Percentiles rank a stretch among this genome's conserved stretches.
Conservation (phyloP, 2,888 invertebrate genomes). For the Leptinotarsa juncta region DNA sequence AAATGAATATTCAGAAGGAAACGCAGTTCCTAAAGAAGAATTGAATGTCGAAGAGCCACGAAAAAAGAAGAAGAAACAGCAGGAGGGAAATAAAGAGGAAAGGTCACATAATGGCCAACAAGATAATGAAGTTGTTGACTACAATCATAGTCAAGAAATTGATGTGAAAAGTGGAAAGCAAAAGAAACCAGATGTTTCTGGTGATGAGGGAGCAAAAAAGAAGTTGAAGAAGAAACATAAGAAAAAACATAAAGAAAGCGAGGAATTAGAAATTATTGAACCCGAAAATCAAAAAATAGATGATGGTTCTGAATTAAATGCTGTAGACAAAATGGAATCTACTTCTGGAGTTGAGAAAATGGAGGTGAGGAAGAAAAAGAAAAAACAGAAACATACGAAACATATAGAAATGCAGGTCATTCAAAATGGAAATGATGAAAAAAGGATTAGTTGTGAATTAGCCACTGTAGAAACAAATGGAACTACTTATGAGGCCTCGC, state of each 20-base stretch:
- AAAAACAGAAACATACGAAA: neutral
- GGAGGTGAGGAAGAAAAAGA: neutral
- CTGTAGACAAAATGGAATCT: neutral
- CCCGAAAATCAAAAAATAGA: neutral
- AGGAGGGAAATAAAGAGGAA: neutral
- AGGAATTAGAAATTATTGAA: neutral
- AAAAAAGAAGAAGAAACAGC: neutral
- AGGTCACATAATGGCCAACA: neutral
- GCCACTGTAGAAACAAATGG: neutral
- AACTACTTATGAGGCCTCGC: neutral
- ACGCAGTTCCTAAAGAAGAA: neutral
- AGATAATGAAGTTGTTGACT: neutral
- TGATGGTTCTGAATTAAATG: neutral
- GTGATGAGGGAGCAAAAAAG: neutral
- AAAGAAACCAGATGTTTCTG: neutral
- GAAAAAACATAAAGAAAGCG: neutral
- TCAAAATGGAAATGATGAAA: no score
- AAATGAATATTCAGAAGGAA: neutral
- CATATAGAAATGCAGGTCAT: neutral
- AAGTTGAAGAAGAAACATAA: neutral
- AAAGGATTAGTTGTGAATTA: slow-evolving; percentile 2
- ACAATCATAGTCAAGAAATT: neutral
- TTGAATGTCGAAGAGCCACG: neutral
- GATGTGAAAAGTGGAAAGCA: neutral
- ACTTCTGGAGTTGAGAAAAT: neutral